These are phyloP conservation scores for Propsilocerus akamusi DNA, from an alignment of 1,140 invertebrate species.

Conservation along the genomic window DNA sequence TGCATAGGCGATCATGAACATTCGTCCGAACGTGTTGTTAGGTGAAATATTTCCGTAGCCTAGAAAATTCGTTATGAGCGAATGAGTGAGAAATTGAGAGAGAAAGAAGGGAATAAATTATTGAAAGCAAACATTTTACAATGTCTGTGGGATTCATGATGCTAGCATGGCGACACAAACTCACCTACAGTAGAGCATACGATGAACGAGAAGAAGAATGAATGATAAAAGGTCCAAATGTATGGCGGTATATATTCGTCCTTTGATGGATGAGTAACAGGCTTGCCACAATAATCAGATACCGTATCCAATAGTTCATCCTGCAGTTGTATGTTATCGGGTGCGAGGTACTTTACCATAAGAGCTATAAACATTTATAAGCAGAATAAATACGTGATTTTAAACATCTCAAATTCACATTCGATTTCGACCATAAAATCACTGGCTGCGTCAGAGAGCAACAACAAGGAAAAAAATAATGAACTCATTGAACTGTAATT, in stretches of 20 bases:
- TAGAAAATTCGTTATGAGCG: slow-evolving; percentile 20
- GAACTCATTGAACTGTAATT: no score
- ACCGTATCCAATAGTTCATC: slow-evolving; percentile 40
- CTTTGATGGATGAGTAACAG: slow-evolving; percentile 37
- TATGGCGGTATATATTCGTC: slow-evolving; percentile 31
- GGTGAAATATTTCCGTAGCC: slow-evolving; percentile 80
- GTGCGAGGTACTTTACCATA: slow-evolving; percentile 35
- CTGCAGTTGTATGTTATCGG: slow-evolving; percentile 30
- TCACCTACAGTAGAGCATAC: slow-evolving; percentile 88
- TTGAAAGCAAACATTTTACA: background rate
- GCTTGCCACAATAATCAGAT: slow-evolving; percentile 46
- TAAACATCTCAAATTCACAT: no score
- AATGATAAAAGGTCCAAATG: slow-evolving; percentile 83
- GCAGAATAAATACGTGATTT: no score
- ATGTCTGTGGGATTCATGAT: background rate
- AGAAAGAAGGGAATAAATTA: background rate
- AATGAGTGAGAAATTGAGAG: no score
- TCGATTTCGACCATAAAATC: no score
- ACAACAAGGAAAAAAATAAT: no score
- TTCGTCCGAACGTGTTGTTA: slow-evolving; percentile 58
- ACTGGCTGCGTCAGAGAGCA: no score
- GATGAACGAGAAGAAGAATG: slow-evolving; percentile 86
- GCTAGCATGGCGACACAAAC: slow-evolving; percentile 9
- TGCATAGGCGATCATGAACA: slow-evolving; percentile 84
- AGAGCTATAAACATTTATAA: slow-evolving; percentile 30